Percentiles rank a stretch among this genome's conserved stretches.
Conservation (phyloP, 2,113 vertebrate species). For the Cryptomyrus ogoouensis region DNA sequence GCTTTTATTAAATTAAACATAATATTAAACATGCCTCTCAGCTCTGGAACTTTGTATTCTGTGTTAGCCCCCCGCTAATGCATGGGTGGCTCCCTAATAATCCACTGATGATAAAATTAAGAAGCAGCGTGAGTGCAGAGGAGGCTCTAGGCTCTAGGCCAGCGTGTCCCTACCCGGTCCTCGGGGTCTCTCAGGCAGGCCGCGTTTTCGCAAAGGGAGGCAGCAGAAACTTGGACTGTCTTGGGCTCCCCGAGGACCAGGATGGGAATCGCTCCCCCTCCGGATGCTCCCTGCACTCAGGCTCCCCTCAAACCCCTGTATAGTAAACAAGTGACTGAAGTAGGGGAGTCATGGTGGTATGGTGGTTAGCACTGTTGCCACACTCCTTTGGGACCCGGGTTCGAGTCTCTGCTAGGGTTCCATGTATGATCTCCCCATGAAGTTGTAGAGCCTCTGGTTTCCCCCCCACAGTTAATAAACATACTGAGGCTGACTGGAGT, state of each 20-base stretch:
- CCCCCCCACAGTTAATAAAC: too few relatives aligned
- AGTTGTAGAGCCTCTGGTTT: too few relatives aligned
- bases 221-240: background rate
- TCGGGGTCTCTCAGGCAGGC: background rate
- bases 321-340: background rate
- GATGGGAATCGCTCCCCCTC: background rate
- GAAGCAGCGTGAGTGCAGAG: slow-evolving; percentile 21
- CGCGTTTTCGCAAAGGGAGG: background rate
- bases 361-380: too few relatives aligned
- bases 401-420: too few relatives aligned
- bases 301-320: background rate
- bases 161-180: background rate
- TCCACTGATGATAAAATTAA: slow-evolving; percentile 28
- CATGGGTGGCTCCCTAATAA: slow-evolving; percentile 27
- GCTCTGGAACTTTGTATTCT: slow-evolving; percentile 17
- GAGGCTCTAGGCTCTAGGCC: slow-evolving; percentile 24
- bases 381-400: too few relatives aligned
- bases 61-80: slow-evolving; percentile 28
- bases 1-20: slow-evolving; percentile 38
- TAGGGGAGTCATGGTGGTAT: background rate
- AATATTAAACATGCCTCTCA: slow-evolving; percentile 17
- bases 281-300: background rate
- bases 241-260: background rate
- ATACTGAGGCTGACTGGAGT: too few relatives aligned
- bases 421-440: too few relatives aligned